These are phyloP conservation scores for Brachyhypopomus gauderio DNA, from an alignment of 2,113 vertebrate genomes.

Conservation along the genomic window DNA sequence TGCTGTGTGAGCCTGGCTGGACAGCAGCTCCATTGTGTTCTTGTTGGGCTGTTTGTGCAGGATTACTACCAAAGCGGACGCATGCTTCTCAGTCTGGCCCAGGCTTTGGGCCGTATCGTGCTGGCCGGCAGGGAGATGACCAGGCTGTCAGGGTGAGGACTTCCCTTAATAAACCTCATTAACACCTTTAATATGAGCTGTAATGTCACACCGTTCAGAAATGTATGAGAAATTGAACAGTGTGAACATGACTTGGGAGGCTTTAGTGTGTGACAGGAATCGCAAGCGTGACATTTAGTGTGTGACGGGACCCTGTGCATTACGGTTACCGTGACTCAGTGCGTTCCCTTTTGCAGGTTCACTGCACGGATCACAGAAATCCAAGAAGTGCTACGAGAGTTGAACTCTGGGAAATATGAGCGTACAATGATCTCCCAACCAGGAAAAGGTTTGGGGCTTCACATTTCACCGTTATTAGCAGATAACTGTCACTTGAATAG, in stretches of 20 bases:
- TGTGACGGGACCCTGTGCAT: background rate
- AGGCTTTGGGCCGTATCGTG: conserved; percentile 94
- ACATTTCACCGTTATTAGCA: background rate
- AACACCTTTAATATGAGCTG: too few relatives aligned
- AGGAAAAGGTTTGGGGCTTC: conserved; percentile 77
- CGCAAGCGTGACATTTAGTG: too few relatives aligned
- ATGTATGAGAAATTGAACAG: too few relatives aligned
- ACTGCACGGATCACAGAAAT: conserved; percentile 94
- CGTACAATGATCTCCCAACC: conserved; percentile 87
- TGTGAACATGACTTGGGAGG: too few relatives aligned
- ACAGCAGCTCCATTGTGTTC: background rate
- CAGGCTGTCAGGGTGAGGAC: conserved; percentile 87
- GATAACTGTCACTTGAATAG: too few relatives aligned
- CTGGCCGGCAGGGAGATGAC: conserved; percentile 96
- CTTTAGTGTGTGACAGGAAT: background rate
- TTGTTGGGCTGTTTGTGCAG: conserved; percentile 66
- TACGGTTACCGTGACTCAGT: background rate
- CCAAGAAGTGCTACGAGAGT: conserved; percentile 91
- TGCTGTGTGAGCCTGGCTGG: too few relatives aligned
- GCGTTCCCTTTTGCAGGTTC: conserved; percentile 76
- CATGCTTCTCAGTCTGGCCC: conserved; percentile 95
- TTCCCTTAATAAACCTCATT: too few relatives aligned
- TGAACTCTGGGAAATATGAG: conserved; percentile 90
- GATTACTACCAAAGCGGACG: conserved; percentile 98
- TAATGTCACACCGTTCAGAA: too few relatives aligned